Base-by-base conservation (phyloP, 2,797 vertebrate genomes). In the Allobates femoralis region DNA sequence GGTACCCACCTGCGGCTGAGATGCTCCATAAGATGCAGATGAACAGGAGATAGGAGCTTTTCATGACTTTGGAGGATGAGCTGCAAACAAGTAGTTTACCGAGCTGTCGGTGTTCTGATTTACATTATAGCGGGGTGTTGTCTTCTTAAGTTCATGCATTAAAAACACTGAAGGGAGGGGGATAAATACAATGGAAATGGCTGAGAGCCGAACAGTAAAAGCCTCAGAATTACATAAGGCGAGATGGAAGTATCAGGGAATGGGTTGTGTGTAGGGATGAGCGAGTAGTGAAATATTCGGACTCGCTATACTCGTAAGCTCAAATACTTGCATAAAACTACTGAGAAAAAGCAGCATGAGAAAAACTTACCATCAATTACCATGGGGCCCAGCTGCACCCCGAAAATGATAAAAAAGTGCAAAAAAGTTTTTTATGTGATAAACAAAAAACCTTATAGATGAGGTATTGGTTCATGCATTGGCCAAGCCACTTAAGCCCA, bases 101-200 rank as follows among this genome's bases (percentile, higher is more conserved):
- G 66, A 16, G 30, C 50, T 28, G 80, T 7, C 51, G 56, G 80
- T 69, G 64, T 58, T 37, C 14, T 41, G 66, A 82, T 58, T 73
- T 82, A 82, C 80, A 71, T 73, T 82, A 82, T 56, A 37, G 19
- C 80, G 73, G 80, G 80, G 66, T 66, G 80, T 82, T 73, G 80
- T 66, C 50, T 73, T 82, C 30, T 71, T 73, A 58, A 56, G 51
- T 56, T 82, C 56, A 82, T 55, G 46, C 32, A 51, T 69, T 26
- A 69, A 77, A 79, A 81, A 34, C 79, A 69, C 50, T n/a, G 64
- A 55, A 21, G 67, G 81, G 67, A 56, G 81, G 81, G n/a, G 80
- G 64, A 55, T 37, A 26, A 28, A 73, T 73, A 82, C 56, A 83
- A 83, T 60, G 53, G 26, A 82, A 82, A 67, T 37, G 66, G 50